These are phyloP conservation scores for Euphydryas editha DNA, from an alignment of 2,888 invertebrate genomes.

Conservation along the genomic window DNA sequence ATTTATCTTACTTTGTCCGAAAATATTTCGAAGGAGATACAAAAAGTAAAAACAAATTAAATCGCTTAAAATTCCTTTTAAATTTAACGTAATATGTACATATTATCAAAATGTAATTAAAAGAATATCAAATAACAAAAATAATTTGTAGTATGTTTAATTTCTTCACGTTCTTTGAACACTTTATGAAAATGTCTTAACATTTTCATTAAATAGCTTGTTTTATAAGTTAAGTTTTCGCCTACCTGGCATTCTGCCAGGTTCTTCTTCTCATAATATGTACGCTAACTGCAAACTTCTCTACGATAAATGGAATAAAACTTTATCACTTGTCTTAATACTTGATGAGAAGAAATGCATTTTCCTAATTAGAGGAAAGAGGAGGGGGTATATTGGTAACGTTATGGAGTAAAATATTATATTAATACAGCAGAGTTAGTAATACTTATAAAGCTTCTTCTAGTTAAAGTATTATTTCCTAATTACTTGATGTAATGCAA, in stretches of 20 bases:
- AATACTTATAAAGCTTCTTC: no score
- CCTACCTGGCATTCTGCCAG: slow-evolving; percentile 32
- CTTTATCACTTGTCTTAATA: slow-evolving; percentile 23
- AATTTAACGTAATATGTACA: background rate
- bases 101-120: background rate
- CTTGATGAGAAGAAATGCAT: background rate
- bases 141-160: background rate
- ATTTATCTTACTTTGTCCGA: background rate
- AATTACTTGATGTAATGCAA: no score
- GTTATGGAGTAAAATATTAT: background rate
- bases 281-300: slow-evolving; percentile 21
- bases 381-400: background rate
- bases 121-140: background rate
- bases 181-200: slow-evolving; percentile 10
- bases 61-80: background rate
- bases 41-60: background rate
- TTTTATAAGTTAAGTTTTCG: slow-evolving; percentile 31
- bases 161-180: background rate
- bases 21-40: background rate
- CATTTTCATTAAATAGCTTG: slow-evolving; percentile 32
- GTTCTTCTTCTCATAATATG: slow-evolving; percentile 27
- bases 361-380: background rate
- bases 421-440: background rate
- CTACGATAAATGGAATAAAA: slow-evolving; percentile 30
- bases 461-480: no score